phyloP scores from a whole-genome alignment of 35 echinoderm and acorn worm species.

The Apostichopus parvimensis region DNA sequence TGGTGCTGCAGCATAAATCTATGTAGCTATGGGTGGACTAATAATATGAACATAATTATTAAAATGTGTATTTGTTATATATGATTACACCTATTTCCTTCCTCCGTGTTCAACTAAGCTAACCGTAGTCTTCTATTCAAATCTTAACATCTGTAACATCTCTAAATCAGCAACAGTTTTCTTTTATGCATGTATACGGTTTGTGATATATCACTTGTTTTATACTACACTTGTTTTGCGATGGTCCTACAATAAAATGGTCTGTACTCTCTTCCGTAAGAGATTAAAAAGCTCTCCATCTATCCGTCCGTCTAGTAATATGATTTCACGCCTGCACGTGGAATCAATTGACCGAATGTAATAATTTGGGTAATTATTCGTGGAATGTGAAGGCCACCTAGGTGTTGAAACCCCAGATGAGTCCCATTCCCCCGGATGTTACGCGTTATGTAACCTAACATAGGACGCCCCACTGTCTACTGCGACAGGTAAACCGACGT shows the following conservation, averaged over 20 bases:
- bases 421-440: constrained; percentile 32
- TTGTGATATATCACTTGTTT: too few relatives aligned
- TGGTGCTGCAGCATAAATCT: too few relatives aligned
- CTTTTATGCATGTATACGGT: too few relatives aligned
- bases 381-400: constrained; percentile 50
- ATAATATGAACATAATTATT: too few relatives aligned
- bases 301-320: neutral
- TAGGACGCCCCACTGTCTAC: constrained; percentile 43
- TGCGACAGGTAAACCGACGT: constrained; percentile 17
- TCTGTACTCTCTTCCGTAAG: neutral
- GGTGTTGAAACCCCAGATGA: constrained; percentile 45
- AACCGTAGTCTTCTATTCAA: too few relatives aligned
- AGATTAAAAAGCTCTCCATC: neutral
- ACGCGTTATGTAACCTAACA: constrained; percentile 37
- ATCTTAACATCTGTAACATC: too few relatives aligned
- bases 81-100: too few relatives aligned
- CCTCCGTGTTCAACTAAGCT: too few relatives aligned
- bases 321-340: constrained; percentile 38
- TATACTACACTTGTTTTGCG: too few relatives aligned
- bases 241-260: neutral
- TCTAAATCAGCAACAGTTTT: too few relatives aligned
- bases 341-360: constrained; percentile 24
- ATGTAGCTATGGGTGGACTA: too few relatives aligned
- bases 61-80: too few relatives aligned
- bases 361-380: constrained; percentile 47